A percentile compares a stretch with the other conserved stretches of the same genome.
These are phyloP conservation scores for Brachypterus glaber DNA, from an alignment of 2,888 invertebrate species.

Conservation along the genomic window DNA sequence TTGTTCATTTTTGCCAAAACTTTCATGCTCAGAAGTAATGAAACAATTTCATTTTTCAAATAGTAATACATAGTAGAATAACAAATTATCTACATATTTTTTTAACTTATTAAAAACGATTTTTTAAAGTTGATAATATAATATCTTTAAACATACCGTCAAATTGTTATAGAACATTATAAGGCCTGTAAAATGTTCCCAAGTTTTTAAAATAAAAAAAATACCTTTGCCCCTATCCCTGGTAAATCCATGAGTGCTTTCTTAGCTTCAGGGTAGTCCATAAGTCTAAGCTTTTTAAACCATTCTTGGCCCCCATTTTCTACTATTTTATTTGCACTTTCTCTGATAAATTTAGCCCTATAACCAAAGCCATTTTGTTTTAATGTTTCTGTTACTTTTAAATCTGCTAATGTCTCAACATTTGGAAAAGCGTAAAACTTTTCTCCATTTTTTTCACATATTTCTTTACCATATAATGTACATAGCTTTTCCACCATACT, in stretches of 20 bases:
- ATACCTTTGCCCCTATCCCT: constrained; percentile 89
- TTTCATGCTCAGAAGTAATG: no score
- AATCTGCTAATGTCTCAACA: constrained; percentile 50
- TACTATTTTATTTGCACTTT: constrained; percentile 55
- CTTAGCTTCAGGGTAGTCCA: constrained; percentile 66
- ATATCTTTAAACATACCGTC: no score
- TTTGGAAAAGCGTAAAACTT: constrained; percentile 73
- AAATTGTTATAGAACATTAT: no score
- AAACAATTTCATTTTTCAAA: no score
- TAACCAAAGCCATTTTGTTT: constrained; percentile 75
- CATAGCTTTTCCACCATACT: constrained; percentile 87
- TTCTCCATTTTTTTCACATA: constrained; percentile 55
- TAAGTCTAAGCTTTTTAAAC: constrained; percentile 57
- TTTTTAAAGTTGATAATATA: no score
- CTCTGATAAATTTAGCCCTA: constrained; percentile 76
- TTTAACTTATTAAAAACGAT: no score
- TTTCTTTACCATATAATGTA: constrained; percentile 64
- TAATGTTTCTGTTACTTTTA: constrained; percentile 60
- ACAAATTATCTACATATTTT: no score
- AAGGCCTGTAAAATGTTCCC: no score
- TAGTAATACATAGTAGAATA: no score
- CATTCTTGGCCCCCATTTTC: constrained; percentile 62
- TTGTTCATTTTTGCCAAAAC: no score
- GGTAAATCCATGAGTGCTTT: constrained; percentile 64
- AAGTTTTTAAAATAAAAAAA: no score